A percentile compares a stretch with the other conserved stretches of the same genome.
These are phyloP conservation scores for Griposia aprilina DNA, from an alignment of 2,888 invertebrate species.

Conservation along the genomic window DNA sequence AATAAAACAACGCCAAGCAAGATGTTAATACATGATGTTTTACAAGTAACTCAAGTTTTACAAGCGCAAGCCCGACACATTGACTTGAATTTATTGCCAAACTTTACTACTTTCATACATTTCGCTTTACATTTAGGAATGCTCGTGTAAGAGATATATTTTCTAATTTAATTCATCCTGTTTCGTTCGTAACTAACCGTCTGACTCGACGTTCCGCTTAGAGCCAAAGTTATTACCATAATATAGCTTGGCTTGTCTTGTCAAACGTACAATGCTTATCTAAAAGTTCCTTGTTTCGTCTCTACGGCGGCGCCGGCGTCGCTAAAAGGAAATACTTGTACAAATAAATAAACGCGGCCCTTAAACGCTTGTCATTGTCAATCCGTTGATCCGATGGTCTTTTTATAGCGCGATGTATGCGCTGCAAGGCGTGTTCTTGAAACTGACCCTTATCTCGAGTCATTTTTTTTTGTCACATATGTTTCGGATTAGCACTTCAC, in stretches of 20 bases:
- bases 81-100: conserved; percentile 66
- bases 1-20: conserved; percentile 52
- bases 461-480: conserved; percentile 87
- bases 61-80: conserved; percentile 59
- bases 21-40: conserved; percentile 65
- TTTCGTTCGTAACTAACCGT: conserved; percentile 74
- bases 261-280: conserved; percentile 84
- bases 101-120: conserved; percentile 67
- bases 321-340: conserved; percentile 90
- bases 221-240: conserved; percentile 84
- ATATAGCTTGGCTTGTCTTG: conserved; percentile 80
- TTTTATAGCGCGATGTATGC: conserved; percentile 85
- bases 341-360: conserved; percentile 88
- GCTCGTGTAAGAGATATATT: conserved; percentile 69
- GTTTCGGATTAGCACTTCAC: conserved; percentile 89
- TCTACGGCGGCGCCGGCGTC: conserved; percentile 74
- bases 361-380: conserved; percentile 90
- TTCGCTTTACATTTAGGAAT: conserved; percentile 68
- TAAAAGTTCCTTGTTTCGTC: conserved; percentile 87
- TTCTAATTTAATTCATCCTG: conserved; percentile 85
- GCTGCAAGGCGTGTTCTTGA: conserved; percentile 85
- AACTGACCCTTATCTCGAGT: conserved; percentile 88
- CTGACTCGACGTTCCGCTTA: conserved; percentile 78
- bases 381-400: conserved; percentile 85
- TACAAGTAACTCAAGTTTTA: conserved; percentile 66